Evolutionary conservation across 2,888 invertebrate species (phyloP), one percentile per base, ranked within the genome.

Genomic region (Dione vanillae): DNA sequence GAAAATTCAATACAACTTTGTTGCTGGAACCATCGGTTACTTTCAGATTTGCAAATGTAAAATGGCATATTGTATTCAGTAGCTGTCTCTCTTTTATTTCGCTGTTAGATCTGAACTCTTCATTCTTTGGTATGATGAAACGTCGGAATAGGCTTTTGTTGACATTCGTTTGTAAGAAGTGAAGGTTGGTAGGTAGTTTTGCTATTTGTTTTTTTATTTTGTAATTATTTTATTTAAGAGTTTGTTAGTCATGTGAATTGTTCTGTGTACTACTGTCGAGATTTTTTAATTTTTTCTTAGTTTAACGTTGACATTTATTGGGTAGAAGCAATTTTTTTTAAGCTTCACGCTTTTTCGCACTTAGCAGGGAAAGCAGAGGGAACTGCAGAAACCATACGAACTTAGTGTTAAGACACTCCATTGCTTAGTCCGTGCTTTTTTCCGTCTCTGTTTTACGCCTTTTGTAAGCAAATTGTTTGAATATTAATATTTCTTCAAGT

Each of bases 51-150:
- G 83, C 87, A 88, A 73, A 73, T 43, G 59, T 83, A 84, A 87
- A 91, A 92, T 89, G 86, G 90, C 87, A 86, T 86, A 92, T 92
- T 92, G 92, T 91, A 82, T 88, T 88, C 83, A 80, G 85, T 80
- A 78, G 83, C 80, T 69, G 72, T 72, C 58, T 59, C 54, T 59
- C 54, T 62, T 74, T 74, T 74, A 74, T 77, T 72, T 76, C 72
- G 73, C 73, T 72, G 70, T 76, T 74, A 75, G 76, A 77, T 77
- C 83, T 84, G 86, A 85, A 87, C 82, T 83, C 80, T 83, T 83
- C 85, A 84, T 87, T 82, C 78, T 76, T 72, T 62, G 74, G 70
- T 70, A 72, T 76, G 62, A 61, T 54, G 61, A 65, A 72, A 70
- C 69, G 20, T 74, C 68, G 74, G 74, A 82, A 82, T 80, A 79